Evolutionary conservation across 2,113 vertebrate genomes (phyloP).

Genomic region (Myrmecobius fasciatus): DNA sequence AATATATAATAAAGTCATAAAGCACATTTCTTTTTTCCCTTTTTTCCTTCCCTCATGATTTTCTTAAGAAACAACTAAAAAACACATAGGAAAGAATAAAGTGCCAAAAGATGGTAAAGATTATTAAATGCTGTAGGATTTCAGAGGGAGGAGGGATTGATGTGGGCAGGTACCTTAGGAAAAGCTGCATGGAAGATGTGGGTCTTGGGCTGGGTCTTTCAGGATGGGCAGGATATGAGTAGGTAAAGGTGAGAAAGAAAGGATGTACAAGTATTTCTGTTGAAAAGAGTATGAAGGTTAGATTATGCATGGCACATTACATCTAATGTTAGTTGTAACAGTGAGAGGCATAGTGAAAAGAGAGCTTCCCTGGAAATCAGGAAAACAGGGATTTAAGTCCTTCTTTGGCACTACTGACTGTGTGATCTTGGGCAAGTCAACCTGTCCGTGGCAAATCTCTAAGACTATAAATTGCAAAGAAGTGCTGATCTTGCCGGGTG

Average conservation of each 20-base stretch:
- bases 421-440: neutral
- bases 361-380: neutral
- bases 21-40: neutral
- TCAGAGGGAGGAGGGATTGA: neutral
- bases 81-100: neutral
- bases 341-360: neutral
- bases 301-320: neutral
- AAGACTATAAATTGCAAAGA: neutral
- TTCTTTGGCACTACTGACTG: neutral
- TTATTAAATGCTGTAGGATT: neutral
- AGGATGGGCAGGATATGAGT: neutral
- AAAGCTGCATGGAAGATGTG: neutral
- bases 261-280: neutral
- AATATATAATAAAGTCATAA: neutral
- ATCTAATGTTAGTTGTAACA: neutral
- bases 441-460: neutral
- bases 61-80: neutral
- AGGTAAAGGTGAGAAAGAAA: neutral
- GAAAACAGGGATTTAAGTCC: neutral
- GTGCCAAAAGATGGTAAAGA: neutral
- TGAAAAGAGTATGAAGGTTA: neutral
- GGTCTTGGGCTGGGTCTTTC: neutral
- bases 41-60: neutral
- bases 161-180: neutral
- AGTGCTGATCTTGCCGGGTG: neutral